Evolutionary conservation across 2,113 vertebrate species (phyloP).

Genomic region (Solea solea): DNA sequence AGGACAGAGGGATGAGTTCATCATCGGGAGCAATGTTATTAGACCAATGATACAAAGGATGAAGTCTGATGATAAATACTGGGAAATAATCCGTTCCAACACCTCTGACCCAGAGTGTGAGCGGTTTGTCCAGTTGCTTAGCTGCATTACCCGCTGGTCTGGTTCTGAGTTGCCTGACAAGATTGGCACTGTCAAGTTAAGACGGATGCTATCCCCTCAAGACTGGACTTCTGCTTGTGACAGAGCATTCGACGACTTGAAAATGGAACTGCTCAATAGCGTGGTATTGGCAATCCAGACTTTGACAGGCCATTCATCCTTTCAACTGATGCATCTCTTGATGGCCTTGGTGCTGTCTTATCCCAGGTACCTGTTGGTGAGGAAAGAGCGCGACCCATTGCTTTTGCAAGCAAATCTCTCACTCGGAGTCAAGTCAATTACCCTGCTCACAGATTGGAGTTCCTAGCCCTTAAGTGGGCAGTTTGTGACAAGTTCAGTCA

Average conservation of each 20-base stretch:
- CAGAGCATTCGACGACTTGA: neutral
- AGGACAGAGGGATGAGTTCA: neutral
- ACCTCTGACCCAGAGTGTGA: neutral
- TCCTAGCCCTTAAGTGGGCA: too few relatives aligned
- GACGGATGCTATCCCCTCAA: neutral
- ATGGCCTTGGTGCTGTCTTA: neutral
- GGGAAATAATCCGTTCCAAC: neutral
- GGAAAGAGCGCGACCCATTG: neutral
- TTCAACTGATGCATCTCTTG: neutral
- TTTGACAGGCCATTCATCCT: neutral
- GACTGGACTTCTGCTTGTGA: neutral
- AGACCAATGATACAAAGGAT: neutral
- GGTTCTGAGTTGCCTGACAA: neutral
- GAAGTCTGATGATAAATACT: slow-evolving; percentile 1
- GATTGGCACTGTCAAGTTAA: neutral
- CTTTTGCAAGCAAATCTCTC: neutral
- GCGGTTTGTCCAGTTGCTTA: neutral
- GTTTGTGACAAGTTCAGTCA: too few relatives aligned
- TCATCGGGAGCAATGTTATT: neutral
- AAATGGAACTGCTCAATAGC: too few relatives aligned
- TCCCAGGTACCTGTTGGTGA: neutral
- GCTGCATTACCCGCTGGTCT: neutral
- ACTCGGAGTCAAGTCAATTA: too few relatives aligned
- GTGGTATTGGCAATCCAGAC: neutral
- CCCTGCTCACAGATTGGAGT: too few relatives aligned